These are phyloP conservation scores for Erpetoichthys calabaricus DNA, from an alignment of 2,797 vertebrate genomes.

Conservation along the genomic window DNA sequence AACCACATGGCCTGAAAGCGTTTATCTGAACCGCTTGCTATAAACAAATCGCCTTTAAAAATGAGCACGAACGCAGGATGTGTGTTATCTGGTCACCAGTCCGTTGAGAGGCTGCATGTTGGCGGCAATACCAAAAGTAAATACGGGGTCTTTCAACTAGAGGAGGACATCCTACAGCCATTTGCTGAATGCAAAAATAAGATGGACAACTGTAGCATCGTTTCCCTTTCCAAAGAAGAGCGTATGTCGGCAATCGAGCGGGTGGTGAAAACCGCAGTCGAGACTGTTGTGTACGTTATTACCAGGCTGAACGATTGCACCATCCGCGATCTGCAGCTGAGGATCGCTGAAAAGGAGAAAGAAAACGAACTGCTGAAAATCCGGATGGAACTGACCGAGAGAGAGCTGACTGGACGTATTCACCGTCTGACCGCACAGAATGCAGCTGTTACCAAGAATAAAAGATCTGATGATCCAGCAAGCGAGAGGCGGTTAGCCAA, in stretches of 20 bases:
- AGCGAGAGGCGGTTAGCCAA: no score
- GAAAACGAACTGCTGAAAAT: neutral
- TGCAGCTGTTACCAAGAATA: no score
- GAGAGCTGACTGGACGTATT: neutral
- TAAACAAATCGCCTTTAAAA: no score
- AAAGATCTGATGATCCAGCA: no score
- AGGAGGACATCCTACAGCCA: neutral
- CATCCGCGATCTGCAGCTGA: neutral
- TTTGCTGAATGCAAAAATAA: neutral
- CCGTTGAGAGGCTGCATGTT: no score
- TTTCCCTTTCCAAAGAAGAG: neutral
- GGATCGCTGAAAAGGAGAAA: neutral
- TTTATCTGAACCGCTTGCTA: no score
- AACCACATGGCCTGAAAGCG: no score
- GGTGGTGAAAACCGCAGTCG: neutral
- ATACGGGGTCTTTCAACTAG: neutral
- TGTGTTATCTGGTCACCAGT: no score
- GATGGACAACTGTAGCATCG: neutral
- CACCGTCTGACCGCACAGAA: no score
- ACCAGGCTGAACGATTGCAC: neutral
- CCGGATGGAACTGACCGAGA: neutral
- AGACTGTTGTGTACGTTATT: neutral
- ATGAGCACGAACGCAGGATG: no score
- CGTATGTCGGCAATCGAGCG: neutral
- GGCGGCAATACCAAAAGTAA: no score